phyloP scores from a whole-genome alignment of 2,113 vertebrate genomes.

The Nymphicus hollandicus region DNA sequence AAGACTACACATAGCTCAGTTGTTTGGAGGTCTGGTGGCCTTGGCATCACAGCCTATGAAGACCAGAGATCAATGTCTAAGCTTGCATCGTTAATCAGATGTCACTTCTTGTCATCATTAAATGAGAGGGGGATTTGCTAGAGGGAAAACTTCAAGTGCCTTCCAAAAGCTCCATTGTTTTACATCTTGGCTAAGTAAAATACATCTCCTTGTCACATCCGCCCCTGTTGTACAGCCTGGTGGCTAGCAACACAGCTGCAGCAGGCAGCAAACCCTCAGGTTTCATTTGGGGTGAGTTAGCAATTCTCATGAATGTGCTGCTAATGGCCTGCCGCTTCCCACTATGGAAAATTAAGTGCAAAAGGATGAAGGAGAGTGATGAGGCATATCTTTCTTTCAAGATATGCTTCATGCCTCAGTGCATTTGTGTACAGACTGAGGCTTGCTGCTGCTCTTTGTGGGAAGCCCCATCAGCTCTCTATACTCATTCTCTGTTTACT shows the following conservation, averaged over 20 bases:
- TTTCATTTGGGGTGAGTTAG: background rate
- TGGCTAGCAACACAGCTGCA: background rate
- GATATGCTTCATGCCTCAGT: fast-evolving
- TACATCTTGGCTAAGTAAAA: background rate
- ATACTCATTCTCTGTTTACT: background rate
- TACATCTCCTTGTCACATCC: background rate
- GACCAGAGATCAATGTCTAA: background rate
- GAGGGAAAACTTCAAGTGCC: background rate
- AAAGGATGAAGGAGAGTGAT: background rate
- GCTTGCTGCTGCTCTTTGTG: background rate
- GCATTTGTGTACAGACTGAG: background rate
- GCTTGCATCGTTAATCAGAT: background rate
- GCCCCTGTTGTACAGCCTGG: fast-evolving
- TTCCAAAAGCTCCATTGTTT: background rate
- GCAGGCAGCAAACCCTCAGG: background rate
- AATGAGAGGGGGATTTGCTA: background rate
- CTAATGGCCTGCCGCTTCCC: background rate
- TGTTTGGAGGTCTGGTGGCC: background rate
- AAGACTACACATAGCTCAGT: background rate
- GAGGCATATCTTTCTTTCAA: background rate
- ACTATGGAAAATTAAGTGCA: background rate
- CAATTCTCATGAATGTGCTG: background rate
- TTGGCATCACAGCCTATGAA: fast-evolving
- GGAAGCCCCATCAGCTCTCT: background rate
- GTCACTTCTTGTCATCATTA: background rate